phyloP scores from a whole-genome alignment of 2,888 invertebrate species.

The Liodrosophila aerea region DNA sequence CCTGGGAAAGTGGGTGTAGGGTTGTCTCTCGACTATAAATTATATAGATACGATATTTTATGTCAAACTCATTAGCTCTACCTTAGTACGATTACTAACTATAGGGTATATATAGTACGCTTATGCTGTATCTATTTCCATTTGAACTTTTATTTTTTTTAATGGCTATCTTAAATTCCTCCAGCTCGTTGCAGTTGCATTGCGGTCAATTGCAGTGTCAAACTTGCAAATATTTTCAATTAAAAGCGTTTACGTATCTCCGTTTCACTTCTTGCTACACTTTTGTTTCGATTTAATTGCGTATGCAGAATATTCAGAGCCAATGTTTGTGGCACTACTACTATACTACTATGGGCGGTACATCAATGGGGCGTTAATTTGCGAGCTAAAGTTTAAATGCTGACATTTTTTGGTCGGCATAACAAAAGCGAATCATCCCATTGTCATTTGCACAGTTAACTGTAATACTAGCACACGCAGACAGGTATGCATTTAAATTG shows the following conservation, averaged over 20 bases:
- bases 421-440: constrained; percentile 30
- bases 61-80: no score
- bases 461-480: constrained; percentile 21
- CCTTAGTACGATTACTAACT: no score
- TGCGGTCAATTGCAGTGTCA: constrained; percentile 70
- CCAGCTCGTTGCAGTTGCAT: constrained; percentile 40
- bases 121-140: not conserved
- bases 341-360: no score
- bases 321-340: constrained; percentile 22
- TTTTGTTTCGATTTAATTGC: constrained; percentile 62
- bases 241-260: constrained; percentile 51
- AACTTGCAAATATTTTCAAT: constrained; percentile 73
- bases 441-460: constrained; percentile 32
- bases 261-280: constrained; percentile 20
- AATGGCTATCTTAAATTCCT: constrained; percentile 36
- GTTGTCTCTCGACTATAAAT: no score
- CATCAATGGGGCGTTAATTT: constrained; percentile 31
- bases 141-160: constrained; percentile 13
- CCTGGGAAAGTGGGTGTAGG: no score
- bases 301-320: constrained; percentile 37
- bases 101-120: no score
- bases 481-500: constrained; percentile 50
- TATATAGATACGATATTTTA: no score
- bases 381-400: constrained; percentile 38
- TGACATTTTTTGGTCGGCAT: constrained; percentile 40